These are phyloP conservation scores for Ianthella basta DNA, from an alignment of 37 sponge, comb jelly and placozoan genomes.

Conservation along the genomic window DNA sequence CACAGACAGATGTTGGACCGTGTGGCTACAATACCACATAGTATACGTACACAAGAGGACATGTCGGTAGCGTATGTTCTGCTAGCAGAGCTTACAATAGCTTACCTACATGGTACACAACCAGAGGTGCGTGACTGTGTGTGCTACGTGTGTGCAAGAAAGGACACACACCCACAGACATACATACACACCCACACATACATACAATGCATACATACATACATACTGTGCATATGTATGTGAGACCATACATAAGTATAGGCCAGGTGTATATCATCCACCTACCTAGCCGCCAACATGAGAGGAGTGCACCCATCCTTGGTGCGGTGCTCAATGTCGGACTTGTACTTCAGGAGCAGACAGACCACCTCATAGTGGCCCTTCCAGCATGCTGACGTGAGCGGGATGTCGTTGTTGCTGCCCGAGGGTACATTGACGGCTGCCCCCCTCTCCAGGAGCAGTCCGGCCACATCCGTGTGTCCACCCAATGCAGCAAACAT, in stretches of 20 bases:
- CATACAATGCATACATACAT: background rate
- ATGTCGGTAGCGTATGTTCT: too few relatives aligned
- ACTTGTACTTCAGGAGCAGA: constrained; percentile 75
- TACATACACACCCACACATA: background rate
- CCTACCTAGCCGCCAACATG: constrained; percentile 96
- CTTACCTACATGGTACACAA: too few relatives aligned
- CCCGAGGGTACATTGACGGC: constrained; percentile 91
- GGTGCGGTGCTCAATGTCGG: constrained; percentile 91
- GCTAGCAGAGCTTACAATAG: too few relatives aligned
- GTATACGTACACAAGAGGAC: too few relatives aligned
- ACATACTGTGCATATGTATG: background rate
- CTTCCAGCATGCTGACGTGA: constrained; percentile 98
- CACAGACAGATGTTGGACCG: too few relatives aligned
- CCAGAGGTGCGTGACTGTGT: too few relatives aligned
- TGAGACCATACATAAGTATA: background rate
- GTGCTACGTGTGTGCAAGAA: too few relatives aligned
- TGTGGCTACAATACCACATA: too few relatives aligned
- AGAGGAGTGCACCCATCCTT: constrained; percentile 99
- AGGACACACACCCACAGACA: constrained; percentile 23
- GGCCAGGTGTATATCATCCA: background rate
- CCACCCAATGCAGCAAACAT: constrained; percentile 99
- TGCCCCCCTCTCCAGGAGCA: constrained; percentile 40
- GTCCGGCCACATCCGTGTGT: constrained; percentile 78
- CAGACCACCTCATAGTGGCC: constrained; percentile 87
- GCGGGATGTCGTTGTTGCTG: constrained; percentile 95